Evolutionary conservation across 2,113 vertebrate species (phyloP).

Genomic region (Carassius gibelio): DNA sequence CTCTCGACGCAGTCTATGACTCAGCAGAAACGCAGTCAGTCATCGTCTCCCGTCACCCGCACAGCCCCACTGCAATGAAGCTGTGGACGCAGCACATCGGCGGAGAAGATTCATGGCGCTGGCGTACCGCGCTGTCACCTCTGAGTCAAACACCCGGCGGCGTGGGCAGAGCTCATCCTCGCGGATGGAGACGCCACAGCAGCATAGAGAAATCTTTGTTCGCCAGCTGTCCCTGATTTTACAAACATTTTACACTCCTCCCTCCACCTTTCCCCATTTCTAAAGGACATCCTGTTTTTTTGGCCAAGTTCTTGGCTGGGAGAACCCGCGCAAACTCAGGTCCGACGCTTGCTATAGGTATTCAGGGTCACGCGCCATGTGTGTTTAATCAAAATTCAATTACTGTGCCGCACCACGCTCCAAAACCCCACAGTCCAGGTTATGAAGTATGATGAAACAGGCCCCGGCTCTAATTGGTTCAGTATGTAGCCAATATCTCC

Average conservation of each 20-base stretch:
- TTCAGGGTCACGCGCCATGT: conserved; percentile 88
- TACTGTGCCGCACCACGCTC: conserved; percentile 85
- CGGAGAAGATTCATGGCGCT: conserved; percentile 28
- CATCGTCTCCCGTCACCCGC: conserved; percentile 32
- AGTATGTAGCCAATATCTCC: conserved; percentile 88
- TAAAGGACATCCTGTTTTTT: conserved; percentile 89
- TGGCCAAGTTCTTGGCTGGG: conserved; percentile 81
- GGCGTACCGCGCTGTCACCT: not conserved
- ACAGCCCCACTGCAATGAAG: conserved; percentile 5
- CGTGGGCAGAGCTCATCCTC: conserved; percentile 38
- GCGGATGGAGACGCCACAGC: conserved; percentile 7
- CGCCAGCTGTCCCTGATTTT: conserved; percentile 82
- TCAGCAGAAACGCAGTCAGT: conserved; percentile 46
- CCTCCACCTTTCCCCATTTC: conserved; percentile 68
- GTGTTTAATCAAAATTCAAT: conserved; percentile 96
- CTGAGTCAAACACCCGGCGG: not conserved
- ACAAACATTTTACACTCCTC: conserved; percentile 61
- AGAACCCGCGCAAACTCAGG: conserved; percentile 74
- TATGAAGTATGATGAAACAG: conserved; percentile 90
- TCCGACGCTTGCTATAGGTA: conserved; percentile 67
- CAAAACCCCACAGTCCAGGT: conserved; percentile 84
- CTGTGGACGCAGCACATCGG: conserved; percentile 5
- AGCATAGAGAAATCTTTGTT: conserved; percentile 80
- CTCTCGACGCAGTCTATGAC: conserved; percentile 37
- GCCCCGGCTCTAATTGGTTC: conserved; percentile 86